These are phyloP conservation scores for Diplodus puntazzo DNA, from an alignment of 2,797 vertebrate species.

Conservation along the genomic window DNA sequence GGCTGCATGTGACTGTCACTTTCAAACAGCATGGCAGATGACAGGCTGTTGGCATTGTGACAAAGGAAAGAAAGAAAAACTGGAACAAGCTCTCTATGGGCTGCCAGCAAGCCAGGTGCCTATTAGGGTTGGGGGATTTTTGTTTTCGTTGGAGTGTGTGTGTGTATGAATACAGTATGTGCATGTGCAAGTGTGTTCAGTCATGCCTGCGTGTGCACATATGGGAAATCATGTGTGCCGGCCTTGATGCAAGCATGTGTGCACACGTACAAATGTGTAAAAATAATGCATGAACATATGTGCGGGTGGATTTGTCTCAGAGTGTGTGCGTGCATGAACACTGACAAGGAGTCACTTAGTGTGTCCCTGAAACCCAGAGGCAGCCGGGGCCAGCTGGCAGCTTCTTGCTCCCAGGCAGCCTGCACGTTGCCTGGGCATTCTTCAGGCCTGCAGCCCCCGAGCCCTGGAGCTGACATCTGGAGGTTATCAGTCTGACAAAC, in stretches of 20 bases:
- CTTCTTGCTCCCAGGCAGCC: constrained; percentile 76
- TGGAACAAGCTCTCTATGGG: constrained; percentile 58
- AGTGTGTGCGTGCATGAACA: constrained; percentile 33
- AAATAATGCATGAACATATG: constrained; percentile 63
- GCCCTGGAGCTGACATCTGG: constrained; percentile 86
- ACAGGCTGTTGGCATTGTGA: constrained; percentile 72
- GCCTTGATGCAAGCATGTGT: constrained; percentile 35
- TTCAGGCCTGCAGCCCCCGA: constrained; percentile 69
- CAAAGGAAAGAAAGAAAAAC: constrained; percentile 68
- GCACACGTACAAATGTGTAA: constrained; percentile 30
- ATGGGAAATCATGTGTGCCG: constrained; percentile 49
- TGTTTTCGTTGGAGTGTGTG: background rate
- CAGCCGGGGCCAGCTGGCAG: constrained; percentile 82
- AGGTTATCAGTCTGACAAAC: constrained; percentile 85
- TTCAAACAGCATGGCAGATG: constrained; percentile 74
- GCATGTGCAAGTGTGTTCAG: constrained; percentile 10
- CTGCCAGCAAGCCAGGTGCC: constrained; percentile 45
- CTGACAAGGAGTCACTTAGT: constrained; percentile 78
- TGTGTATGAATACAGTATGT: background rate
- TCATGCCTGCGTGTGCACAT: constrained; percentile 10
- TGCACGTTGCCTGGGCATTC: constrained; percentile 74
- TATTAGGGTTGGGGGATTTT: constrained; percentile 33
- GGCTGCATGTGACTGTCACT: constrained; percentile 65
- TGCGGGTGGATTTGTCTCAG: constrained; percentile 14
- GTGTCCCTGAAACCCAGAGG: constrained; percentile 80